These are phyloP conservation scores for Synanthedon formicaeformis DNA, from an alignment of 2,888 invertebrate species.

Conservation along the genomic window DNA sequence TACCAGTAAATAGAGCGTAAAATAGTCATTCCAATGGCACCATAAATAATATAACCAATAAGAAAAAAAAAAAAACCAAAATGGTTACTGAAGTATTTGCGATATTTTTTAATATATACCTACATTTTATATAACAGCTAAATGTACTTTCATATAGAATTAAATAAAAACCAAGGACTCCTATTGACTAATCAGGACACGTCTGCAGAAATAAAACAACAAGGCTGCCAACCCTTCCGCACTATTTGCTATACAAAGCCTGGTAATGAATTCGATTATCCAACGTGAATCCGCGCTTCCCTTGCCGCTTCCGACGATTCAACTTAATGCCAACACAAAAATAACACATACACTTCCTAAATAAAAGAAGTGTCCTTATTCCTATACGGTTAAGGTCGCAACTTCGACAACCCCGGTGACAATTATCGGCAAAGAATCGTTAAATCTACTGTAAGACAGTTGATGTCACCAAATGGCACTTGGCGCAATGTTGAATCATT, in stretches of 20 bases:
- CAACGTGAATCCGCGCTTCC: conserved; percentile 39
- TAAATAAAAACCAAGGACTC: conserved; percentile 9
- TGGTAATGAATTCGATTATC: conserved; percentile 59
- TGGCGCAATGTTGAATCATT: background rate
- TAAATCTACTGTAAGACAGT: background rate
- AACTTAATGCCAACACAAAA: conserved; percentile 15
- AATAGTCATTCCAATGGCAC: too few species aligned
- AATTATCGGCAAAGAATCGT: background rate
- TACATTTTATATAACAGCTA: too few species aligned
- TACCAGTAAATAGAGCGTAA: too few species aligned
- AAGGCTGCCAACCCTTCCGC: conserved; percentile 21
- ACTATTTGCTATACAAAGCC: conserved; percentile 43
- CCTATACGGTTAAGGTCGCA: background rate
- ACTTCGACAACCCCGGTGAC: background rate
- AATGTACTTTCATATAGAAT: too few species aligned
- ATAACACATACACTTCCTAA: conserved; percentile 2
- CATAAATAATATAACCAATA: too few species aligned
- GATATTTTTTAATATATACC: too few species aligned
- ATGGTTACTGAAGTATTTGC: too few species aligned
- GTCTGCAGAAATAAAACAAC: background rate
- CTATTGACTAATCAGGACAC: background rate
- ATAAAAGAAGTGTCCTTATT: background rate
- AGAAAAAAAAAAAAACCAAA: too few species aligned
- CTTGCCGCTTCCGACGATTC: conserved; percentile 27
- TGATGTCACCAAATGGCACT: background rate